Base-by-base conservation (phyloP, 2,888 invertebrate genomes). In the Acronicta alni region DNA sequence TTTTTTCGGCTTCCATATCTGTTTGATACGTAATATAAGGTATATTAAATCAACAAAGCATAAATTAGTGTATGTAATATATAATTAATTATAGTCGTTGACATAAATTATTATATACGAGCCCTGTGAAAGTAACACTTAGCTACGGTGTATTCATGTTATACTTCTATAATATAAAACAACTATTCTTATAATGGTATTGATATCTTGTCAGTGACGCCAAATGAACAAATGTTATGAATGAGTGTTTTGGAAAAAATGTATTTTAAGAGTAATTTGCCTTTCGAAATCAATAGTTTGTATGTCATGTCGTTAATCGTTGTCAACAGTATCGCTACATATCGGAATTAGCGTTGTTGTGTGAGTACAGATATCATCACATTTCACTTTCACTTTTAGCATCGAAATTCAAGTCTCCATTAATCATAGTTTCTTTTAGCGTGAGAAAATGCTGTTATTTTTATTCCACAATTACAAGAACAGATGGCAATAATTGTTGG, bases 171-270 rank as follows among this genome's bases (percentile, higher is more conserved):
- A 46, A 55, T 65, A 60, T 70, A 73, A 67, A 79, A 64, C 52
- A 62, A 72, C 45, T 79, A 72, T 77, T 74, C 62, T 77, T 77
- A 53, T 67, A 74, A 77, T 55, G 57, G 57, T 73, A 61, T 67
- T 73, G 57, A 58, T 67, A 49, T 73, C 62, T 75, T 69, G 61
- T 79, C 63, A 72, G 57, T 65, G 59, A 64, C 57, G 70, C 67
- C 77, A 75, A 72, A 72, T 67, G 66, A 68, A 68, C 64, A 66
- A 77, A 56, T 67, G 55, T 56, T 73, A 57, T 47, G 56, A 55
- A 62, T 65, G 64, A 60, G 48, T 52, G 62, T 62, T 67, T 64
- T 47, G 52, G 45, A 58, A 51, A 57, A 52, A 23, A 69, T 61
- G 45, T 69, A 68, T 72, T 64, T 64, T 68, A 72, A 45, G 65